These are phyloP conservation scores for Sphaeramia orbicularis DNA, from an alignment of 2,797 vertebrate species.

Conservation along the genomic window DNA sequence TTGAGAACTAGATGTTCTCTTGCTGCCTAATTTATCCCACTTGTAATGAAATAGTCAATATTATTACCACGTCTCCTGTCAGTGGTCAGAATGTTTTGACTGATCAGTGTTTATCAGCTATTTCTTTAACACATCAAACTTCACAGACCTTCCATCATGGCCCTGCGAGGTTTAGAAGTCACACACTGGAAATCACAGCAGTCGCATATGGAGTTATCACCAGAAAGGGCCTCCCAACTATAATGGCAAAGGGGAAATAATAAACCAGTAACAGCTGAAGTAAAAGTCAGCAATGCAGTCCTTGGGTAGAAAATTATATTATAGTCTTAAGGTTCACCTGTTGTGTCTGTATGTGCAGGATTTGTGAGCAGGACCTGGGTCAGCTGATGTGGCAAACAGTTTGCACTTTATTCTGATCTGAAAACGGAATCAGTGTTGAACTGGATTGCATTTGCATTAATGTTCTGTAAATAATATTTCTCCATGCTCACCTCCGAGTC, in stretches of 20 bases:
- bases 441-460: not conserved
- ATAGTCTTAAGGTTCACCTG: conserved; percentile 49
- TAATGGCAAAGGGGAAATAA: conserved; percentile 4
- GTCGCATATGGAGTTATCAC: conserved; percentile 73
- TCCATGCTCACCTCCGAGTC: conserved; percentile 63
- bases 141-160: conserved; percentile 70
- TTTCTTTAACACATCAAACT: not conserved
- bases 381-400: conserved; percentile 62
- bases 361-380: conserved; percentile 69
- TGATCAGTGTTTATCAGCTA: not conserved
- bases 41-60: no score
- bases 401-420: conserved; percentile 80
- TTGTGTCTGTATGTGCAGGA: conserved; percentile 77
- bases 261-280: not conserved
- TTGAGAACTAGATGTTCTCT: no score
- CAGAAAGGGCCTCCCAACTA: conserved; percentile 79
- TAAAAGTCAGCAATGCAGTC: not conserved
- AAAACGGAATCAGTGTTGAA: not conserved
- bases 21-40: no score
- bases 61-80: no score
- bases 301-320: not conserved
- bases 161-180: conserved; percentile 56
- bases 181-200: conserved; percentile 81
- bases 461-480: not conserved
- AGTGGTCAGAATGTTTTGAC: no score